Percentiles rank a stretch among this genome's conserved stretches.
Conservation (phyloP, 2,888 invertebrate species). For the Chelonus formosanus region DNA sequence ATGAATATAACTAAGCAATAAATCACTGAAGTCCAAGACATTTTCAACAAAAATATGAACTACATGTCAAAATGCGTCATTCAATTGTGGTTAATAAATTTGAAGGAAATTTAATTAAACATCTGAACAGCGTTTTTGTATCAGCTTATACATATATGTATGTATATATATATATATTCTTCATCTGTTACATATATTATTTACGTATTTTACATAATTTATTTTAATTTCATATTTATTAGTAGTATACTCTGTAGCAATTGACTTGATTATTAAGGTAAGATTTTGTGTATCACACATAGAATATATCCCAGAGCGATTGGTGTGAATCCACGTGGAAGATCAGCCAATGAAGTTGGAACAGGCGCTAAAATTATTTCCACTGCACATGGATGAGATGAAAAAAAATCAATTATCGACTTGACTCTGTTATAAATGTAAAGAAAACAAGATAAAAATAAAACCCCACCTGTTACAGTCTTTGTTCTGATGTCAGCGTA, state of each 20-base stretch:
- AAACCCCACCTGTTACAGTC: constrained; percentile 75
- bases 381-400: constrained; percentile 45
- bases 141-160: not conserved
- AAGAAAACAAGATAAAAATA: not conserved
- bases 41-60: too few relatives aligned
- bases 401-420: constrained; percentile 8
- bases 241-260: constrained; percentile 56
- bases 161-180: constrained; percentile 20
- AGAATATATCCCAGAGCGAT: constrained; percentile 51
- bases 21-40: too few relatives aligned
- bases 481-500: constrained; percentile 79
- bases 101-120: not conserved
- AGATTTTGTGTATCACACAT: constrained; percentile 52
- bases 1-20: too few relatives aligned
- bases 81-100: not conserved
- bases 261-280: constrained; percentile 62
- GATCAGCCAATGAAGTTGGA: constrained; percentile 48
- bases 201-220: constrained; percentile 23
- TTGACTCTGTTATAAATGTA: not conserved
- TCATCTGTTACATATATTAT: constrained; percentile 29
- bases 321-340: constrained; percentile 47
- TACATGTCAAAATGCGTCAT: too few relatives aligned
- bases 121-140: too few relatives aligned
- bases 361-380: constrained; percentile 46
- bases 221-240: constrained; percentile 40